Percentiles rank a stretch among this genome's conserved stretches.
Evolutionary conservation across 2,113 vertebrate genomes (phyloP).

Genomic region (Pseudopipra pipra): DNA sequence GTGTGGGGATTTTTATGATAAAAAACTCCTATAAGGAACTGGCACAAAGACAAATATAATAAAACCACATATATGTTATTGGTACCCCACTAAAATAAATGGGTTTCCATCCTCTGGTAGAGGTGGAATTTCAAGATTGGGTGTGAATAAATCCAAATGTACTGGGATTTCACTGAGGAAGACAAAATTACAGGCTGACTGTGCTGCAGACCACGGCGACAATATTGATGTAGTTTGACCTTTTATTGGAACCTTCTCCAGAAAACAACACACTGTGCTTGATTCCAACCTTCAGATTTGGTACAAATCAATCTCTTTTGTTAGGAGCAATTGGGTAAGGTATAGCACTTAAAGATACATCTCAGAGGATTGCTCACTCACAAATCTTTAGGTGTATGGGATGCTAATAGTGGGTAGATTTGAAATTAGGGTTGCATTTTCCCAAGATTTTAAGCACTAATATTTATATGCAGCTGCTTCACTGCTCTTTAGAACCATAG

Average conservation of each 20-base stretch:
- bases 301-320: constrained; percentile 4
- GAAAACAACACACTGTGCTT: not conserved
- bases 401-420: constrained; percentile 19
- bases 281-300: constrained; percentile 21
- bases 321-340: not conserved
- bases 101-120: not conserved
- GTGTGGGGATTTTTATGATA: not conserved
- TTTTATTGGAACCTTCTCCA: not conserved
- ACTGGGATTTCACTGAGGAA: not conserved
- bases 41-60: not conserved
- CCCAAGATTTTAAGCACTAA: constrained; percentile 31
- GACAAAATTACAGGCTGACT: not conserved
- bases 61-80: fast-evolving
- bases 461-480: not conserved
- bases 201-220: not conserved
- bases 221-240: not conserved
- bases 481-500: not conserved
- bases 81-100: not conserved
- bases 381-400: constrained; percentile 1
- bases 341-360: not conserved
- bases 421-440: constrained; percentile 47
- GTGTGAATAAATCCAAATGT: not conserved
- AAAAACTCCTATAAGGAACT: not conserved
- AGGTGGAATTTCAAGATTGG: not conserved
- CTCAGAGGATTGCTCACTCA: not conserved